Percentiles rank a stretch among this genome's conserved stretches.
These are phyloP conservation scores for Trochalopteron elliotii DNA, from an alignment of 2,113 vertebrate genomes.

Conservation along the genomic window DNA sequence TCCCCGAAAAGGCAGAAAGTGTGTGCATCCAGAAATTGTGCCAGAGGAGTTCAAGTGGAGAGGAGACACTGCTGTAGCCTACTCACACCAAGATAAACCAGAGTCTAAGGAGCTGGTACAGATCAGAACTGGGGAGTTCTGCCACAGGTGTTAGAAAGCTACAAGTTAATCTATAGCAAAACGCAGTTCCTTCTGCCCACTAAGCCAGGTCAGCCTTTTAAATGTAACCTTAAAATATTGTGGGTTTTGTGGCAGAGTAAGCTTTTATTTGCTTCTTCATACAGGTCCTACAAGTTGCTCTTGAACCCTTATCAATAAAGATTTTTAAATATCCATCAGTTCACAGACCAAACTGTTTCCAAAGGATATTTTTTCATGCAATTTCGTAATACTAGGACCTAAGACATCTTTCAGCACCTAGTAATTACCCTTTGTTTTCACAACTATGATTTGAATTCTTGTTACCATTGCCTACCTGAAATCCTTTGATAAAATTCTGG, in stretches of 20 bases:
- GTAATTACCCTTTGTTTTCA: neutral
- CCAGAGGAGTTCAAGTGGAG: neutral
- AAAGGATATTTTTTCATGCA: neutral
- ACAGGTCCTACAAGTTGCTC: neutral
- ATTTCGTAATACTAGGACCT: neutral
- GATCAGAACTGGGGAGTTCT: neutral
- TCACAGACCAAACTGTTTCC: neutral
- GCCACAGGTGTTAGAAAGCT: neutral
- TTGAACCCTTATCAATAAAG: neutral
- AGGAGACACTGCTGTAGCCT: neutral
- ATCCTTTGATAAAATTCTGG: constrained; percentile 93
- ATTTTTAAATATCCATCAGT: neutral
- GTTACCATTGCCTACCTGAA: constrained; percentile 81
- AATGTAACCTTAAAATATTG: neutral
- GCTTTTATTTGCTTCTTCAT: neutral
- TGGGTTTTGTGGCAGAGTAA: neutral
- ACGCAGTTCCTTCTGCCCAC: neutral
- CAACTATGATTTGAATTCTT: neutral
- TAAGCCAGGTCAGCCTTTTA: neutral
- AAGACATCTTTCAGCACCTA: neutral
- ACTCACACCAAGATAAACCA: neutral
- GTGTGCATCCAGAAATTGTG: neutral
- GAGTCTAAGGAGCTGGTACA: neutral
- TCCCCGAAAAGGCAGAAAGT: neutral
- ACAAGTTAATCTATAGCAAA: neutral